phyloP scores from a whole-genome alignment of 2,797 vertebrate genomes.

The Nannoperca obscura region DNA sequence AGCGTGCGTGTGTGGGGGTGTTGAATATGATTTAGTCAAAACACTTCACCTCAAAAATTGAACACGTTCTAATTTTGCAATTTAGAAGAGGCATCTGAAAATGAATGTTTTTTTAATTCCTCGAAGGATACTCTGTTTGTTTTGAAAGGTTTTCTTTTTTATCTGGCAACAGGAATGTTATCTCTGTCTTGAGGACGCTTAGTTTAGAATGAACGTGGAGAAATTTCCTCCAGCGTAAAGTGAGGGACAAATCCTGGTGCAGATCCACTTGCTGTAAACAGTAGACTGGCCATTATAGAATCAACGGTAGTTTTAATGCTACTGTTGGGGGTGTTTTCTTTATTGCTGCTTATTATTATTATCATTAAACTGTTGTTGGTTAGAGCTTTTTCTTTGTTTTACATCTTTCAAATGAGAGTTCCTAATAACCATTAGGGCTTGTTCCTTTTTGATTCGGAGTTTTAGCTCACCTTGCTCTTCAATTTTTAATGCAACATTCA shows the following conservation, averaged over 20 bases:
- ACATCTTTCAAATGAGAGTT: background rate
- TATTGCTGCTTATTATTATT: slow-evolving; percentile 8
- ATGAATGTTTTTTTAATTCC: slow-evolving; percentile 8
- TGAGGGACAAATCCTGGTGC: slow-evolving; percentile 23
- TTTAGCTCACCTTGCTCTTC: slow-evolving; percentile 10
- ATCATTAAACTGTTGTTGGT: slow-evolving; percentile 19
- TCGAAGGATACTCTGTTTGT: slow-evolving; percentile 23
- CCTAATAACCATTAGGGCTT: slow-evolving; percentile 6
- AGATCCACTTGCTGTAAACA: slow-evolving; percentile 30
- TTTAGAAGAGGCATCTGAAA: slow-evolving; percentile 21
- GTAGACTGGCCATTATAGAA: slow-evolving; percentile 7
- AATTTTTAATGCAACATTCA: slow-evolving; percentile 1
- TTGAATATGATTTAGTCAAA: slow-evolving; percentile 44
- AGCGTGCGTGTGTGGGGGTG: background rate
- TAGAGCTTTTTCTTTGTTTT: slow-evolving; percentile 14
- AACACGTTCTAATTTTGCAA: slow-evolving; percentile 34
- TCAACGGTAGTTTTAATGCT: slow-evolving; percentile 17
- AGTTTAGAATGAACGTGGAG: slow-evolving; percentile 24
- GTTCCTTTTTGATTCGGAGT: slow-evolving; percentile 6
- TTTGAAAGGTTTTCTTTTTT: slow-evolving; percentile 21
- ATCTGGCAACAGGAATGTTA: slow-evolving; percentile 33
- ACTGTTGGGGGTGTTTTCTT: slow-evolving; percentile 17
- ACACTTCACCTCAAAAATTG: slow-evolving; percentile 33
- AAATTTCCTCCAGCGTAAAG: slow-evolving; percentile 30
- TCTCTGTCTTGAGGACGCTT: slow-evolving; percentile 40